Conservation (phyloP, 2,797 vertebrate genomes). For the Erethizon dorsatum region DNA sequence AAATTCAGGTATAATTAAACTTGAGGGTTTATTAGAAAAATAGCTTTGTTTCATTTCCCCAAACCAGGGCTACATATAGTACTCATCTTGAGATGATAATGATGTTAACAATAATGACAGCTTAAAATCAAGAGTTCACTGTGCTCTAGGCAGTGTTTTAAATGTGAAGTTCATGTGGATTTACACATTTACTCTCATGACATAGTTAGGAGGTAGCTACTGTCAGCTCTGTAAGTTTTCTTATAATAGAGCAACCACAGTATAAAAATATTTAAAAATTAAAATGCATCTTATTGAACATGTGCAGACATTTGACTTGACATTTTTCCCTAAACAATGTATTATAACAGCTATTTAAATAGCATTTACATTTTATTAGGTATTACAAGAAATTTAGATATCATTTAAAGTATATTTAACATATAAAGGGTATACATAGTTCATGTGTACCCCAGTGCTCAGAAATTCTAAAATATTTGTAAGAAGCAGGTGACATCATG, state of each 20-base stretch:
- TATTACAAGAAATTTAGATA: not conserved
- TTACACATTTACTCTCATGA: slow-evolving; percentile 2
- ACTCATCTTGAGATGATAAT: not conserved
- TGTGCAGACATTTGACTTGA: not conserved
- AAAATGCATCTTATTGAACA: not conserved
- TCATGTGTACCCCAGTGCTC: not conserved
- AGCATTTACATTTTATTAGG: not conserved
- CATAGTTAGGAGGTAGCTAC: not conserved
- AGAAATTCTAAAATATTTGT: not conserved
- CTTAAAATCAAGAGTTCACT: not conserved
- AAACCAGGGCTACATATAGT: not conserved
- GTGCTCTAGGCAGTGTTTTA: not conserved
- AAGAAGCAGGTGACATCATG: not conserved
- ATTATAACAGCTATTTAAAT: not conserved
- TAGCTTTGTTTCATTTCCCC: not conserved
- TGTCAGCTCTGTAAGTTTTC: not conserved
- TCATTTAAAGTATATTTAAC: not conserved
- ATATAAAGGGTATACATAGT: not conserved
- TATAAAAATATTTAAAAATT: not conserved
- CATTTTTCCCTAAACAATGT: not conserved
- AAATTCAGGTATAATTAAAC: not conserved
- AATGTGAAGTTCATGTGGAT: not conserved
- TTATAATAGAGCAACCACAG: not conserved
- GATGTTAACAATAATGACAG: not conserved
- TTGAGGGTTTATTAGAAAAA: not conserved